Evolutionary conservation across 2,888 invertebrate species (phyloP).

Genomic region (Drosophila robusta): DNA sequence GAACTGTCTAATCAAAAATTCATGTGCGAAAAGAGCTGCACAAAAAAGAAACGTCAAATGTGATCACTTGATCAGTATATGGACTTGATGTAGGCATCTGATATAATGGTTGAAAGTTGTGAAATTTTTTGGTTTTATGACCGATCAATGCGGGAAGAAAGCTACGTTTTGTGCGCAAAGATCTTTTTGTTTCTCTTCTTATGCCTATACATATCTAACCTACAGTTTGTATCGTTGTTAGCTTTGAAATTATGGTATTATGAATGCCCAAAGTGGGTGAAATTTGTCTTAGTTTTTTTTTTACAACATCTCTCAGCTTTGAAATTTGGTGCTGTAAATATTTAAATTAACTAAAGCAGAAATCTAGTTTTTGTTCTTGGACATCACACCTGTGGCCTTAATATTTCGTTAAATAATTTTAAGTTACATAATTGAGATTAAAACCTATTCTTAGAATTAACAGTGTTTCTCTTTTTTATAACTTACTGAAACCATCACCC

Average conservation of each 20-base stretch:
- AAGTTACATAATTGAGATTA: neutral
- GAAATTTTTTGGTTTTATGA: constrained; percentile 13
- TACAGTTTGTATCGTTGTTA: no score
- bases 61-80: constrained; percentile 37
- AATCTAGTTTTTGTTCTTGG: no score
- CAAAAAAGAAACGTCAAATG: constrained; percentile 18
- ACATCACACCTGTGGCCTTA: no score
- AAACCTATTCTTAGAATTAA: no score
- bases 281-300: neutral
- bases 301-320: neutral
- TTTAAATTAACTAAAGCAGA: no score
- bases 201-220: neutral
- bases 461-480: no score
- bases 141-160: neutral
- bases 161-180: constrained; percentile 14
- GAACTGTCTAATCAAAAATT: constrained; percentile 50
- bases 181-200: no score
- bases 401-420: no score
- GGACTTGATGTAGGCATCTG: constrained; percentile 10
- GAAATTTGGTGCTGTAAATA: constrained; percentile 2
- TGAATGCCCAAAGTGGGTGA: neutral
- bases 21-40: constrained; percentile 19
- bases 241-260: constrained; percentile 1
- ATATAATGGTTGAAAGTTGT: constrained; percentile 2
- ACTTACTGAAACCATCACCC: no score